These are phyloP conservation scores for Glandiceps talaboti DNA, from an alignment of 53 echinoderm and acorn worm genomes.

Conservation along the genomic window DNA sequence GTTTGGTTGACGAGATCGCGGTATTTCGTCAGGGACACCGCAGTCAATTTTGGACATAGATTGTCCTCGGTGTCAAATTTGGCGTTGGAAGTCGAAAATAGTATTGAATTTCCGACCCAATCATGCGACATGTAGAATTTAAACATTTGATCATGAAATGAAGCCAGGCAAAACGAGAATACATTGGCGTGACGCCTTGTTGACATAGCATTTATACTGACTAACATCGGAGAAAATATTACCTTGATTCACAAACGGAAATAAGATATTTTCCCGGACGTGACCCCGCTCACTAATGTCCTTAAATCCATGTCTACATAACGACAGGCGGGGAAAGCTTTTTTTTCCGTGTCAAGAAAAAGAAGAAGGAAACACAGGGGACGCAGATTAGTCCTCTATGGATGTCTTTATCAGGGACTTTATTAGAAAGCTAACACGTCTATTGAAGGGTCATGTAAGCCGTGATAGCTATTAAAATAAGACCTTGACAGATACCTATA, in stretches of 20 bases:
- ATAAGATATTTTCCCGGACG: background rate
- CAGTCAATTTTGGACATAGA: background rate
- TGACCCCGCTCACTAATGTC: background rate
- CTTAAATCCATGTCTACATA: no score
- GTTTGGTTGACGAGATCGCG: background rate
- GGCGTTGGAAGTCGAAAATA: background rate
- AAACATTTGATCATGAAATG: background rate
- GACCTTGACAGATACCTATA: no score
- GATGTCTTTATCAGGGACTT: no score
- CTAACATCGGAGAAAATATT: background rate
- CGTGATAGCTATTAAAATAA: no score
- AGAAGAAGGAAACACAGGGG: no score
- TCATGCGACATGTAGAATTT: background rate
- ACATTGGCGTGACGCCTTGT: background rate
- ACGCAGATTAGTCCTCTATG: no score
- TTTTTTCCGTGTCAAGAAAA: no score
- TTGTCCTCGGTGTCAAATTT: background rate
- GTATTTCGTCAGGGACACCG: background rate
- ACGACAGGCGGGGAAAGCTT: no score
- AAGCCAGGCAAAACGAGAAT: background rate
- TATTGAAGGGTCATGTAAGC: no score
- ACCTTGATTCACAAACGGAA: background rate
- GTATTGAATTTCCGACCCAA: background rate
- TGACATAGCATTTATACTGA: background rate
- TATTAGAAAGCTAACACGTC: no score